phyloP scores from a whole-genome alignment of 35 echinoderm and acorn worm species.

The Amphiura filiformis region DNA sequence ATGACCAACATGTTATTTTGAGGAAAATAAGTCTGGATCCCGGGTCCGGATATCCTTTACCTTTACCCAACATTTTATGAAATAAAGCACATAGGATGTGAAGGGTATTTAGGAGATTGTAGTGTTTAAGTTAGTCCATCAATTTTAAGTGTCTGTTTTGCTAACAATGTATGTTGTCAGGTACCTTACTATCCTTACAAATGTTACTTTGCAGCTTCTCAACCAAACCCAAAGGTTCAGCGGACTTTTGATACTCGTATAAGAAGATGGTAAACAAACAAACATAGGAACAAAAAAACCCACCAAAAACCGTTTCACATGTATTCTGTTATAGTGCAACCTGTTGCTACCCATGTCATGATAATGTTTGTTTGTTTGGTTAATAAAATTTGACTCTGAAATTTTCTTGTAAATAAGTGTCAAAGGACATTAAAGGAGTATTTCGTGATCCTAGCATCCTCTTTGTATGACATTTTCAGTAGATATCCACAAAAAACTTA shows the following conservation, averaged over 20 bases:
- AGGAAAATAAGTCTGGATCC: too few relatives aligned
- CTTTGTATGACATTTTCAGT: too few relatives aligned
- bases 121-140: too few relatives aligned
- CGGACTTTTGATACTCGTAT: constrained; percentile 16
- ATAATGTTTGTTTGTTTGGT: neutral
- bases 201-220: neutral
- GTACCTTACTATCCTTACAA: neutral
- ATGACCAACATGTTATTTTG: too few relatives aligned
- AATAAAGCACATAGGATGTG: too few relatives aligned
- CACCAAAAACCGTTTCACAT: neutral
- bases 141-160: too few relatives aligned
- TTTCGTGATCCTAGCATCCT: too few relatives aligned
- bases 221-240: neutral
- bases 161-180: neutral
- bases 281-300: too few relatives aligned
- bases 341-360: neutral
- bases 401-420: neutral
- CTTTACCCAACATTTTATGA: too few relatives aligned
- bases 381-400: neutral
- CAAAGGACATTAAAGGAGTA: neutral
- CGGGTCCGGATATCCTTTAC: too few relatives aligned
- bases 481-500: too few relatives aligned
- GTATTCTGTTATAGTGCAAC: neutral
- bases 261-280: constrained; percentile 35
- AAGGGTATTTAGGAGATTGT: too few relatives aligned